Evolutionary conservation across 2,113 vertebrate genomes (phyloP).

Genomic region (Catharus fuscescens): DNA sequence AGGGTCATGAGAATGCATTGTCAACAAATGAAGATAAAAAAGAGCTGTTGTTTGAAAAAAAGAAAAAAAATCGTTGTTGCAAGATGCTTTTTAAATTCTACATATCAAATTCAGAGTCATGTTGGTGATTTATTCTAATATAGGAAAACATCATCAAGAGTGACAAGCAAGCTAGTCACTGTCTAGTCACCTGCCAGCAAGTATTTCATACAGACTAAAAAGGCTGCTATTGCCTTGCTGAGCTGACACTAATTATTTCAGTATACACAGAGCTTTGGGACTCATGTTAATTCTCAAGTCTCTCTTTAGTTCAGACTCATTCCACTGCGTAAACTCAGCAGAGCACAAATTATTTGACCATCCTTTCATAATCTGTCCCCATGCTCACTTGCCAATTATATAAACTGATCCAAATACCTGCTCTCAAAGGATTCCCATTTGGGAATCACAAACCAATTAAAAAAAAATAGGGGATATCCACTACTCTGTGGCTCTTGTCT

Average conservation of each 20-base stretch:
- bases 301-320: slow-evolving; percentile 68
- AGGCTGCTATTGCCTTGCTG: slow-evolving; percentile 50
- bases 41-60: slow-evolving; percentile 25
- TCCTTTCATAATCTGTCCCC: slow-evolving; percentile 68
- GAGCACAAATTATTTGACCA: slow-evolving; percentile 71
- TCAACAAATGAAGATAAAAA: slow-evolving; percentile 65
- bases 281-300: slow-evolving; percentile 67
- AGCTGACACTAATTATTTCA: slow-evolving; percentile 72
- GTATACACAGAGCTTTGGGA: slow-evolving; percentile 63
- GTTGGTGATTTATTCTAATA: slow-evolving; percentile 15
- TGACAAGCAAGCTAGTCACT: slow-evolving; percentile 43
- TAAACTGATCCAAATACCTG: slow-evolving; percentile 67
- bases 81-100: slow-evolving; percentile 5
- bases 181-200: slow-evolving; percentile 55
- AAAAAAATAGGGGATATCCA: not conserved
- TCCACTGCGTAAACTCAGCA: slow-evolving; percentile 67
- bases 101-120: not conserved
- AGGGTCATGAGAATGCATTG: slow-evolving; percentile 49
- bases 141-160: slow-evolving; percentile 22
- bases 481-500: not conserved
- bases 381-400: slow-evolving; percentile 54
- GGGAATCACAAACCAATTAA: slow-evolving; percentile 48
- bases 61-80: not conserved
- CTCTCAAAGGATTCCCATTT: slow-evolving; percentile 20
- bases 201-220: slow-evolving; percentile 46